These are phyloP conservation scores for Lasioglossum figueresi DNA, from an alignment of 2,888 invertebrate genomes.

Conservation along the genomic window DNA sequence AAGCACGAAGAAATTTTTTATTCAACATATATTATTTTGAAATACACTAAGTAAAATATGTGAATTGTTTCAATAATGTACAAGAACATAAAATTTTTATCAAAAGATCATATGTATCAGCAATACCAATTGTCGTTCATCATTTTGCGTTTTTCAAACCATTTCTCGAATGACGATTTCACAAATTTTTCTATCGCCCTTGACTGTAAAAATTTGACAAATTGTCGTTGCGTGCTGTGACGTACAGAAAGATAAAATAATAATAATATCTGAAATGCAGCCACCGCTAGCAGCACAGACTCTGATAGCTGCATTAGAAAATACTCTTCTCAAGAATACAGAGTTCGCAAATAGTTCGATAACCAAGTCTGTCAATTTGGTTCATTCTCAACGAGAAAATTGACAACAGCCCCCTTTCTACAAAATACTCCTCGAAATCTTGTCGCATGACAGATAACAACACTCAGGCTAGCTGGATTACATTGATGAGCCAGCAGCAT, in stretches of 20 bases:
- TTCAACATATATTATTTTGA: conserved; percentile 27
- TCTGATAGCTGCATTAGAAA: conserved; percentile 80
- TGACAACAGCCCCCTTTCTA: conserved; percentile 77
- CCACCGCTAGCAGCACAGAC: conserved; percentile 76
- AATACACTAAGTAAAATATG: conserved; percentile 35
- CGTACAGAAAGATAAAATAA: conserved; percentile 60
- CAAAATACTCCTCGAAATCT: conserved; percentile 79
- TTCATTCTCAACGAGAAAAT: conserved; percentile 77
- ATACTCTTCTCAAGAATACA: conserved; percentile 77
- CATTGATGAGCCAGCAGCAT: conserved; percentile 79
- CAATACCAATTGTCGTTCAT: conserved; percentile 57
- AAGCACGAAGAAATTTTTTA: conserved; percentile 31
- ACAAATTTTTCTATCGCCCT: conserved; percentile 40
- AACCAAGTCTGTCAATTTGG: conserved; percentile 75
- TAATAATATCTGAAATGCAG: conserved; percentile 75
- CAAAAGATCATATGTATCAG: conserved; percentile 35
- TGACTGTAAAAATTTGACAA: conserved; percentile 47
- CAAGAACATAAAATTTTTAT: conserved; percentile 29
- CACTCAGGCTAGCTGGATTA: conserved; percentile 79
- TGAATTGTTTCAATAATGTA: conserved; percentile 43
- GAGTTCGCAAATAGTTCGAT: conserved; percentile 78
- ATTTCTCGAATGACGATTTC: conserved; percentile 60
- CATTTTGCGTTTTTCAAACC: conserved; percentile 29
- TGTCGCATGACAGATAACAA: conserved; percentile 79
- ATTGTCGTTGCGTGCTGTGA: conserved; percentile 57